Evolutionary conservation across 1,140 invertebrate species (phyloP).

Genomic region (Pseudomyrmex dendroicus): DNA sequence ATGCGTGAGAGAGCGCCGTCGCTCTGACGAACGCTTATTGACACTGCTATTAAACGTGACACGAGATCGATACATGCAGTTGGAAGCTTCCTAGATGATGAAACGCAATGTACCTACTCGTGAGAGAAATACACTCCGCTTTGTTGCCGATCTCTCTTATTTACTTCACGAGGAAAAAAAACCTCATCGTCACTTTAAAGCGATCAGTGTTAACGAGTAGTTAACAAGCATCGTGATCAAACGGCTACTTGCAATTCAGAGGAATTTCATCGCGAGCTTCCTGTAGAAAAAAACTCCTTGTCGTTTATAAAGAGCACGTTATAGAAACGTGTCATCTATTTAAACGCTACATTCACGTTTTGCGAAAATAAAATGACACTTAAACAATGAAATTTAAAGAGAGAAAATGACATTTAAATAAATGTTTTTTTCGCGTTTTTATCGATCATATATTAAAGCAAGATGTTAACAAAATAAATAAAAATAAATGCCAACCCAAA

Average conservation of each 20-base stretch:
- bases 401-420: too few relatives aligned
- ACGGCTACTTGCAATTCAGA: slow-evolving; percentile 1
- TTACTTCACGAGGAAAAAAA: not conserved
- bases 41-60: slow-evolving; percentile 18
- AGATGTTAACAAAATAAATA: too few relatives aligned
- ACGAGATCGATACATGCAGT: slow-evolving; percentile 40
- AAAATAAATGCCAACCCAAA: too few relatives aligned
- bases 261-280: not conserved
- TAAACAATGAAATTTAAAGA: too few relatives aligned
- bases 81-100: slow-evolving; percentile 17
- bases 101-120: not conserved
- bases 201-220: slow-evolving; percentile 32
- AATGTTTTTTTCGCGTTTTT: too few relatives aligned
- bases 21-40: slow-evolving; percentile 14
- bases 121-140: not conserved
- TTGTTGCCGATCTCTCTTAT: not conserved
- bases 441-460: too few relatives aligned
- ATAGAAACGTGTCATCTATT: not conserved
- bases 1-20: slow-evolving; percentile 4
- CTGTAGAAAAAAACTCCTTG: not conserved
- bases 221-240: slow-evolving; percentile 36
- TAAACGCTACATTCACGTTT: too few relatives aligned
- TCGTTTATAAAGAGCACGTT: not conserved
- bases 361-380: too few relatives aligned
- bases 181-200: slow-evolving; percentile 27